phyloP scores from a whole-genome alignment of 2,888 invertebrate species.

The Tetropium fuscum region DNA sequence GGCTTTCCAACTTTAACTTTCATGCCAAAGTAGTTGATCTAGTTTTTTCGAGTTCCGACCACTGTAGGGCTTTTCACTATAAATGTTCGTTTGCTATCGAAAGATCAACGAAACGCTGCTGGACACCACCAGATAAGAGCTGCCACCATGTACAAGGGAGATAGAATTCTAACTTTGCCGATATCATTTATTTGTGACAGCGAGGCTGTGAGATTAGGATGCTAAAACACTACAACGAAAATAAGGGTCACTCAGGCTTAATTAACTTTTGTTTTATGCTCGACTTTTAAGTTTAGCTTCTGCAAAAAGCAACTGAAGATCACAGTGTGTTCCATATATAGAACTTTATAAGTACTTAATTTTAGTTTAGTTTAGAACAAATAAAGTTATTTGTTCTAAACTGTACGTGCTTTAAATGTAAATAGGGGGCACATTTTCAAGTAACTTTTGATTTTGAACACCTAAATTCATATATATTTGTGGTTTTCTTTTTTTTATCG shows the following conservation, averaged over 20 bases:
- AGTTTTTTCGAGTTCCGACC: slow-evolving; percentile 27
- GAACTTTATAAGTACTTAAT: too few relatives aligned
- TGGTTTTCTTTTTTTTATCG: too few relatives aligned
- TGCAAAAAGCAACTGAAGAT: too few relatives aligned
- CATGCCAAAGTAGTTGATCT: slow-evolving; percentile 20
- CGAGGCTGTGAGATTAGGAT: slow-evolving; percentile 7
- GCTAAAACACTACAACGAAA: neutral
- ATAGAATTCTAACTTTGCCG: slow-evolving; percentile 24
- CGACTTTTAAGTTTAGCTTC: neutral
- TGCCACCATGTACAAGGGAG: slow-evolving; percentile 2
- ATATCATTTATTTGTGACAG: slow-evolving; percentile 17
- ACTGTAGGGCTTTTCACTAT: slow-evolving; percentile 22
- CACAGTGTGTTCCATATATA: too few relatives aligned
- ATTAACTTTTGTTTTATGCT: slow-evolving; percentile 22
- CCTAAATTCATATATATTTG: too few relatives aligned
- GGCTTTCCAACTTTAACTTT: slow-evolving; percentile 21
- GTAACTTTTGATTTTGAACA: too few relatives aligned
- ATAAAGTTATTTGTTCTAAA: too few relatives aligned
- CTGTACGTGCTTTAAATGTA: too few relatives aligned
- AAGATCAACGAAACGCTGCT: slow-evolving; percentile 25
- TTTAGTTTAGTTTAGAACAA: too few relatives aligned
- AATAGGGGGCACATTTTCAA: too few relatives aligned
- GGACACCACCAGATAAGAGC: slow-evolving; percentile 17
- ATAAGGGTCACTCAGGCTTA: slow-evolving; percentile 4
- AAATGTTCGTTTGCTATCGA: slow-evolving; percentile 23